These are phyloP conservation scores for Metacarcinus magister DNA, from an alignment of 2,888 invertebrate genomes.

Conservation along the genomic window DNA sequence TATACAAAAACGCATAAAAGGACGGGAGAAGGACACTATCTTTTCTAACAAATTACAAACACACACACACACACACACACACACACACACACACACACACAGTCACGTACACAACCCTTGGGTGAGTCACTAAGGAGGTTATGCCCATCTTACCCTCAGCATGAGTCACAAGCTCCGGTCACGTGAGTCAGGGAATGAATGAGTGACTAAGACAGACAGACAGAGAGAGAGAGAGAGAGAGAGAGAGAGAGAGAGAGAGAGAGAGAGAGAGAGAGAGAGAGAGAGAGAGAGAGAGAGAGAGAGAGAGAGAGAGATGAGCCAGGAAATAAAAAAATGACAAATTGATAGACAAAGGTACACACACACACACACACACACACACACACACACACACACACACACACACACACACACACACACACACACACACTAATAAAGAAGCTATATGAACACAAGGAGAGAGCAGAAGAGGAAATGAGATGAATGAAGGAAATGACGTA, in stretches of 20 bases:
- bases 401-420: too few relatives aligned
- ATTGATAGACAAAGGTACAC: not conserved
- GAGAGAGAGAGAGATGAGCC: not conserved
- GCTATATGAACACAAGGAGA: not conserved
- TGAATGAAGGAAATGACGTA: not conserved
- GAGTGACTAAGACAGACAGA: not conserved
- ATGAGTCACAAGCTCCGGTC: not conserved
- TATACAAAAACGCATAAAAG: too few relatives aligned
- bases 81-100: slow-evolving; percentile 41
- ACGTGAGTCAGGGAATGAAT: not conserved
- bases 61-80: not conserved
- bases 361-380: too few relatives aligned
- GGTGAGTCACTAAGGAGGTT: not conserved
- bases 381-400: too few relatives aligned
- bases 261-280: not conserved
- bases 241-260: not conserved
- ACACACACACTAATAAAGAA: too few relatives aligned
- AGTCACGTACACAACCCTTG: not conserved
- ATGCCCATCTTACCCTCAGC: not conserved
- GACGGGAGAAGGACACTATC: not conserved
- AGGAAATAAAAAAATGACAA: not conserved
- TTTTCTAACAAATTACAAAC: not conserved
- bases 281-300: not conserved
- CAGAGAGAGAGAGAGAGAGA: not conserved
- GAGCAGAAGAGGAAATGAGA: not conserved